Evolutionary conservation across 2,797 vertebrate species (phyloP).

Genomic region (Phaenicophaeus curvirostris): DNA sequence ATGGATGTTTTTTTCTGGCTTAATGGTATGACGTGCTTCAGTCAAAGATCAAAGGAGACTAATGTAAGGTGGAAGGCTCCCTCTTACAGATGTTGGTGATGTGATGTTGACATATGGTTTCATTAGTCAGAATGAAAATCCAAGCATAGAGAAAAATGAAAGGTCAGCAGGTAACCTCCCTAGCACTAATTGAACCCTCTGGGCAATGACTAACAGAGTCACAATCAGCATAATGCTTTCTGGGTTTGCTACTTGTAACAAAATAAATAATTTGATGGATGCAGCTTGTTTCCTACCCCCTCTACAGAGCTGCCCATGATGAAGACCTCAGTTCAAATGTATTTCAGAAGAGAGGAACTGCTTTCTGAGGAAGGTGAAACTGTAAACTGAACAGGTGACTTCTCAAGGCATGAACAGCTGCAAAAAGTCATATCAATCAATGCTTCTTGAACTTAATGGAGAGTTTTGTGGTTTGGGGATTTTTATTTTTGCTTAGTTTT

Average conservation of each 20-base stretch:
- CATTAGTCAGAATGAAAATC: slow-evolving; percentile 30
- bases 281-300: not conserved
- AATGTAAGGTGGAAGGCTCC: not conserved
- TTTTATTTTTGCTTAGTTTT: not conserved
- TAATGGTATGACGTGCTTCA: not conserved
- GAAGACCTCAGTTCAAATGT: not conserved
- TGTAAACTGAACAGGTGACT: not conserved
- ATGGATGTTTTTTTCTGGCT: not conserved
- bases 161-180: slow-evolving; percentile 16
- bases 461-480: not conserved
- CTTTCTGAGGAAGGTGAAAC: not conserved
- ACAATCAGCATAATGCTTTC: not conserved
- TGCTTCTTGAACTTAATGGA: not conserved
- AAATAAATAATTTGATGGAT: slow-evolving; percentile 20
- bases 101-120: slow-evolving; percentile 5
- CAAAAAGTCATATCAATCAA: not conserved
- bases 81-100: not conserved
- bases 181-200: slow-evolving; percentile 34
- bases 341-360: not conserved
- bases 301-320: not conserved
- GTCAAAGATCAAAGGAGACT: slow-evolving; percentile 36
- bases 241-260: not conserved
- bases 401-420: not conserved
- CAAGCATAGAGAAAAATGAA: not conserved
- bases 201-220: slow-evolving; percentile 7